Evolutionary conservation across 2,888 invertebrate species (phyloP).

Genomic region (Macaria notata): DNA sequence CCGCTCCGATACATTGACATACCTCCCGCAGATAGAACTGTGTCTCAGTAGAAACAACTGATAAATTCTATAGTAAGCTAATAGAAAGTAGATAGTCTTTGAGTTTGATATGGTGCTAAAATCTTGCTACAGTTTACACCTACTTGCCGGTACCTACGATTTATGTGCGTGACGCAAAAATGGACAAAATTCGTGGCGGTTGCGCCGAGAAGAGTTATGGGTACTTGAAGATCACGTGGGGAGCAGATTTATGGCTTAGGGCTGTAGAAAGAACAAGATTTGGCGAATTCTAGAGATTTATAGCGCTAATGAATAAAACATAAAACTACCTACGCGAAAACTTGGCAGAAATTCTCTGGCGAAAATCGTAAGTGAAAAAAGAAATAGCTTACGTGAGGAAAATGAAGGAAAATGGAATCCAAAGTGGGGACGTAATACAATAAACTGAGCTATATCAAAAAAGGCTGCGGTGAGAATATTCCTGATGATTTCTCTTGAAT

Average conservation of each 20-base stretch:
- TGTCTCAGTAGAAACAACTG: constrained; percentile 5
- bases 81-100: neutral
- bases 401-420: constrained; percentile 3
- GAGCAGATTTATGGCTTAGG: constrained; percentile 24
- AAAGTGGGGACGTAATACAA: neutral
- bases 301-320: constrained; percentile 25
- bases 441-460: no score
- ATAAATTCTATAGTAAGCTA: neutral
- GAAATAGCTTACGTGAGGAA: neutral
- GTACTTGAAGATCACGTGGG: constrained; percentile 23
- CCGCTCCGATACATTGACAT: constrained; percentile 8
- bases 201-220: constrained; percentile 34
- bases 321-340: constrained; percentile 17
- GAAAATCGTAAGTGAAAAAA: constrained; percentile 1
- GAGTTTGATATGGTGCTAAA: constrained; percentile 8
- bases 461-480: no score
- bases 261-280: constrained; percentile 23
- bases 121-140: constrained; percentile 3
- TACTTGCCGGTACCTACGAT: constrained; percentile 57
- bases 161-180: constrained; percentile 74
- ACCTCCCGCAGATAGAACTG: constrained; percentile 3
- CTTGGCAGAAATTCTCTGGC: constrained; percentile 2
- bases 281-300: constrained; percentile 22
- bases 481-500: no score
- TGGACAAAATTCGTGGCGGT: constrained; percentile 55